A percentile compares a stretch with the other conserved stretches of the same genome.
These are phyloP conservation scores for Ariolimax columbianus DNA, from an alignment of 2,888 invertebrate species.

Conservation along the genomic window DNA sequence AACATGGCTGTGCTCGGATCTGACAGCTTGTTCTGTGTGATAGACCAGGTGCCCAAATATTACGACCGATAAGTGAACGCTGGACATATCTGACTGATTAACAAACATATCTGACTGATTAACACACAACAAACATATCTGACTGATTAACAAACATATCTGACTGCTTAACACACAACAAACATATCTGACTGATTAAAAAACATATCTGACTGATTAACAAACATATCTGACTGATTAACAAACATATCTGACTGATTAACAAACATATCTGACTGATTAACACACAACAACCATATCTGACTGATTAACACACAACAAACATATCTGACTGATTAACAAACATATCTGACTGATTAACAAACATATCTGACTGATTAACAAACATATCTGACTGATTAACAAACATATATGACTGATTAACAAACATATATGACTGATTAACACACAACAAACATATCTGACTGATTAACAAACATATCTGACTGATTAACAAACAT, in stretches of 20 bases:
- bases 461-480: too few relatives aligned
- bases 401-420: too few relatives aligned
- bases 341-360: neutral
- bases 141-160: neutral
- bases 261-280: neutral
- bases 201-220: too few relatives aligned
- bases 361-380: too few relatives aligned
- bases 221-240: neutral
- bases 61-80: too few relatives aligned
- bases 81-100: too few relatives aligned
- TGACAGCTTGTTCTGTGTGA: neutral
- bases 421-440: too few relatives aligned
- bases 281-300: neutral
- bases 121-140: too few relatives aligned
- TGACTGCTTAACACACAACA: neutral
- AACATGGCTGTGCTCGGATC: neutral
- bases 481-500: too few relatives aligned
- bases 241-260: neutral
- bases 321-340: too few relatives aligned
- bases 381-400: too few relatives aligned
- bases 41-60: neutral
- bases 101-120: neutral
- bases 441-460: too few relatives aligned
- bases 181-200: neutral
- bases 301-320: neutral